Base-by-base conservation (phyloP, 2,113 vertebrate species). In the Plotosus lineatus region DNA sequence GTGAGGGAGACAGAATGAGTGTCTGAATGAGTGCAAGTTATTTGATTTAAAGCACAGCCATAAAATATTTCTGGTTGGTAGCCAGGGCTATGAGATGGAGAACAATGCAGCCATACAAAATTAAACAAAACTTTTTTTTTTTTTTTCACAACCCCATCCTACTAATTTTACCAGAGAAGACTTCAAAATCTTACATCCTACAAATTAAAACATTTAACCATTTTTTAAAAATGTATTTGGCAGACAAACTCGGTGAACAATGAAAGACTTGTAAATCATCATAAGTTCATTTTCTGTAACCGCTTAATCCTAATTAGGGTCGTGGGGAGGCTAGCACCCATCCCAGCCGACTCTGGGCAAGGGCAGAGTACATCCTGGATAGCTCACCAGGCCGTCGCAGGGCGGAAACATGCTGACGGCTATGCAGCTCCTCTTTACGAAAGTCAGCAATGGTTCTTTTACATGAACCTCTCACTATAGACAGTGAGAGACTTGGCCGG, bases 121-220 rank as follows among this genome's bases (percentile, higher is more conserved):
- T 3, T 3, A 38, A 61, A 66, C 63, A n/a, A 40, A 40, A 42
- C 12, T 3, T 66, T 66, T 21, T n/a, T 36, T 33, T n/a, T 3
- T 66, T 66, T 21, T n/a, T 36, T 33, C 60, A 63, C 7, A 36
- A 63, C 14, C 28, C 17, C 6, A 14, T 63, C 17, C 5, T 6
- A 61, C 15, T 33, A 31, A 31, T 21, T 60, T 14, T 60, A 6
- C 28, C 4, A 6, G 56, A 60, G 56, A 6, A 6, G 1, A 65
- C 8, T 21, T 65, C 4, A 2, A 38, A 65, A 38, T 38, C 4
- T 21, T 23, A 38, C 3, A 23, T 38, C 28, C 31, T 63, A 21
- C 38, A 38, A 17, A 15, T 63, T 63, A 9, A 36, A 78, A 88
- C 90, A 83, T 84, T 86, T 87, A 86, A 90, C 87, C 73, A 86